Evolutionary conservation across 2,113 vertebrate species (phyloP).

Genomic region (Rhegmatorhina hoffmannsi): DNA sequence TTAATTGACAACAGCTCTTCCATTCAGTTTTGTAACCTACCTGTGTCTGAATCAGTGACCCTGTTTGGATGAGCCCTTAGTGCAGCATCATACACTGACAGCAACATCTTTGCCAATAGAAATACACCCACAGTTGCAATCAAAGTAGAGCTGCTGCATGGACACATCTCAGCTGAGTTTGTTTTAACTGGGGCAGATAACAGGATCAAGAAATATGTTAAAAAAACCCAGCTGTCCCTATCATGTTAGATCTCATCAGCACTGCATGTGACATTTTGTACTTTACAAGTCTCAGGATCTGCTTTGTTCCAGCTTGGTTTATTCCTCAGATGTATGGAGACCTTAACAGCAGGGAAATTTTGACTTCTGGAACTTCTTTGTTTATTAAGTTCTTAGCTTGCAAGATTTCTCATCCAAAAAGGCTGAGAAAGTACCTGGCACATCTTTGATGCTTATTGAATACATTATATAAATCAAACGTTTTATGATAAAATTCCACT

Average conservation of each 20-base stretch:
- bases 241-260: not conserved
- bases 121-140: not conserved
- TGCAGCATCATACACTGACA: not conserved
- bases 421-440: constrained; percentile 66
- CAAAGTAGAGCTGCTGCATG: not conserved
- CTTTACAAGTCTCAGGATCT: not conserved
- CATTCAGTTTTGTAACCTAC: not conserved
- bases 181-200: not conserved
- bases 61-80: not conserved
- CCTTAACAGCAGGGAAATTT: not conserved
- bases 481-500: constrained; percentile 64
- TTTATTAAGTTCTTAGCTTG: constrained; percentile 55
- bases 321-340: not conserved
- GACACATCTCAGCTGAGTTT: not conserved
- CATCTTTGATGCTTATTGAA: constrained; percentile 62
- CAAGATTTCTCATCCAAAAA: constrained; percentile 63
- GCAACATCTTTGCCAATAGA: not conserved
- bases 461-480: constrained; percentile 68
- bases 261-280: not conserved
- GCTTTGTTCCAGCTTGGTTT: not conserved
- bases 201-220: not conserved
- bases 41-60: not conserved
- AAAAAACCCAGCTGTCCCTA: not conserved
- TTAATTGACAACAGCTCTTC: not conserved
- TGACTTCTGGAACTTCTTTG: constrained; percentile 40